These are phyloP conservation scores for Poicephalus gulielmi DNA, from an alignment of 2,113 vertebrate genomes.

Conservation along the genomic window DNA sequence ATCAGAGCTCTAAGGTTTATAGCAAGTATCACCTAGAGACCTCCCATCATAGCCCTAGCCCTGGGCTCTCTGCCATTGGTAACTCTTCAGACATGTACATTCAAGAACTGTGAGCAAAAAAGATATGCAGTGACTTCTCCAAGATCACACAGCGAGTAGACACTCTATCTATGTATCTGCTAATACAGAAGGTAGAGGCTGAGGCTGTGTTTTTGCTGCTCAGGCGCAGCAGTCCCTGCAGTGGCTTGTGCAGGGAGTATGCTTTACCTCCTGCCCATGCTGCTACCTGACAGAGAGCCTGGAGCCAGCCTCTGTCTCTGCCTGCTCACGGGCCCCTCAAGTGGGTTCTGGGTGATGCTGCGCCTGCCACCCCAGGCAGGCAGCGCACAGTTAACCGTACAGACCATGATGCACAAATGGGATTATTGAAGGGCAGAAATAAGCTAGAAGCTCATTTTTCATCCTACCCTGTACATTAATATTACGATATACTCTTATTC, in stretches of 20 bases:
- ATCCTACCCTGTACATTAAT: background rate
- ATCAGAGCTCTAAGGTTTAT: background rate
- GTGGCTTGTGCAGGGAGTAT: no score
- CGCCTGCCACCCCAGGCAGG: background rate
- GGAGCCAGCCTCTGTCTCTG: background rate
- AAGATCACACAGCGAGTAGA: no score
- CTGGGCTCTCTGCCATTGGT: background rate
- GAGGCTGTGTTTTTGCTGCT: background rate
- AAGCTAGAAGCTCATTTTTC: background rate
- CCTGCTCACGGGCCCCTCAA: background rate
- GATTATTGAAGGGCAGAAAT: background rate
- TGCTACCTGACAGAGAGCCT: background rate
- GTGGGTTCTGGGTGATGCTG: background rate
- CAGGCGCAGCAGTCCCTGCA: background rate
- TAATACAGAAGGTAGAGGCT: background rate
- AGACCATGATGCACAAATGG: background rate
- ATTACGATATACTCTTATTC: background rate
- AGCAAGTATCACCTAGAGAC: background rate
- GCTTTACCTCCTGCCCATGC: accelerated
- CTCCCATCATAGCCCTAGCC: background rate
- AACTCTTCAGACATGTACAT: background rate
- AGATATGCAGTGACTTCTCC: background rate
- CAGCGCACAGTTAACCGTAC: background rate
- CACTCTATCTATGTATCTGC: background rate
- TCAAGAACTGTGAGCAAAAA: background rate